Conservation (phyloP, 2,797 vertebrate species). For the Luscinia megarhynchos region DNA sequence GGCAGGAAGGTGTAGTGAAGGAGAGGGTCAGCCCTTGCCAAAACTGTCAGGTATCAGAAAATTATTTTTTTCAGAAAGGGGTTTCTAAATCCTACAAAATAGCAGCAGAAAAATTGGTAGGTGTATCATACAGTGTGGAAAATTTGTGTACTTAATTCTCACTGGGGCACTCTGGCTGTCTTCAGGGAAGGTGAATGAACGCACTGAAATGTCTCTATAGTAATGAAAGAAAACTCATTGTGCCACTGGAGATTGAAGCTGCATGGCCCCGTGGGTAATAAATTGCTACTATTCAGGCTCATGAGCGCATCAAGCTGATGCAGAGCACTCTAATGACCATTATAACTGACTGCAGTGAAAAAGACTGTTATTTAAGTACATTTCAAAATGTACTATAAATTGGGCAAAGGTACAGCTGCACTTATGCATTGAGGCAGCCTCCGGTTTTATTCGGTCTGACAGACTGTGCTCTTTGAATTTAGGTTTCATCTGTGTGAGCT, state of each 20-base stretch:
- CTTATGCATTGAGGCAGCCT: constrained; percentile 39
- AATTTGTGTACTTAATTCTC: constrained; percentile 48
- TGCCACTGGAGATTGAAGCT: constrained; percentile 50
- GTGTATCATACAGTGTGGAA: neutral
- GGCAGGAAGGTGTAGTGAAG: neutral
- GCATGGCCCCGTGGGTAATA: constrained; percentile 51
- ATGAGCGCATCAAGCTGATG: constrained; percentile 51
- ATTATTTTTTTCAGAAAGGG: neutral
- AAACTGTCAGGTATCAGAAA: neutral
- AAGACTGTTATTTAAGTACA: constrained; percentile 57
- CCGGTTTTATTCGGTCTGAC: constrained; percentile 29
- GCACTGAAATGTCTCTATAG: neutral
- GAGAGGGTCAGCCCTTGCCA: neutral
- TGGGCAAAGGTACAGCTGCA: constrained; percentile 54
- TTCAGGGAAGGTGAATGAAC: constrained; percentile 31
- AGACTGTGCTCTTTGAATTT: constrained; percentile 50
- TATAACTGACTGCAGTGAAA: constrained; percentile 54
- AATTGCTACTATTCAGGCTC: constrained; percentile 59
- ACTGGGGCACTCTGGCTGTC: neutral
- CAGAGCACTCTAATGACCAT: constrained; percentile 61
- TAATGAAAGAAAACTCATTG: constrained; percentile 59
- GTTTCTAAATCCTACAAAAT: neutral
- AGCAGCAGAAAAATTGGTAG: neutral
- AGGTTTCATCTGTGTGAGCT: constrained; percentile 33
- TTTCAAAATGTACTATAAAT: constrained; percentile 66